Percentiles rank a stretch among this genome's conserved stretches.
Conservation (phyloP, 2,888 invertebrate species). For the Mimachlamys varia region DNA sequence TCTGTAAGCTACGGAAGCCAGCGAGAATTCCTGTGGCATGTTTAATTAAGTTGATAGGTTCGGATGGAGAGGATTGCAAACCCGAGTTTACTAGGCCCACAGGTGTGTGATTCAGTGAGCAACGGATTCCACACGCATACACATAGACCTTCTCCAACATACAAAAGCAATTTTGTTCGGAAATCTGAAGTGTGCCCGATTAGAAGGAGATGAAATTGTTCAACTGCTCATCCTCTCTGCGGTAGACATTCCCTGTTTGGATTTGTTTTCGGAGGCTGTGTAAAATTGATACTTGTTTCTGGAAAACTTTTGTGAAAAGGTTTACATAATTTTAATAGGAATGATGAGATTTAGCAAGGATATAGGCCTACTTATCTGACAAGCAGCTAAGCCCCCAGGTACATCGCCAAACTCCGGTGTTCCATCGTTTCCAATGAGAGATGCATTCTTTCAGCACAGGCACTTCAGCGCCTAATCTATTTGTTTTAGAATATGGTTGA, state of each 20-base stretch:
- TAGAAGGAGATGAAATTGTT: background rate
- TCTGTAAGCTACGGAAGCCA: background rate
- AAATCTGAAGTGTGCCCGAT: background rate
- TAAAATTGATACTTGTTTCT: background rate
- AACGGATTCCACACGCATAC: background rate
- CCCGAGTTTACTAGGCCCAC: background rate
- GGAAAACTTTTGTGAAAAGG: background rate
- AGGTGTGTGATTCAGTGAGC: background rate
- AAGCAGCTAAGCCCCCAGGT: background rate
- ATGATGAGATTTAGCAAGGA: background rate
- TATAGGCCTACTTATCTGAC: background rate
- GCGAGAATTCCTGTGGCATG: constrained; percentile 3
- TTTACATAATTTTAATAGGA: background rate
- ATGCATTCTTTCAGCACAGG: background rate
- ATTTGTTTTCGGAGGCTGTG: background rate
- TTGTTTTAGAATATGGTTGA: constrained; percentile 34
- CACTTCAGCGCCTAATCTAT: constrained; percentile 5
- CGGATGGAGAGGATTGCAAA: background rate
- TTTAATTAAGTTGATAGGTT: constrained; percentile 32
- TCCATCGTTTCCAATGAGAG: background rate
- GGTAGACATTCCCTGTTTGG: background rate
- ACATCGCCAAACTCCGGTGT: background rate
- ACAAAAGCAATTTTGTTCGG: background rate
- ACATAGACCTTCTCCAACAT: background rate
- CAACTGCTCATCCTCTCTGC: background rate